Evolutionary conservation across 1,140 invertebrate genomes (phyloP).

Genomic region (Apolygus lucorum): DNA sequence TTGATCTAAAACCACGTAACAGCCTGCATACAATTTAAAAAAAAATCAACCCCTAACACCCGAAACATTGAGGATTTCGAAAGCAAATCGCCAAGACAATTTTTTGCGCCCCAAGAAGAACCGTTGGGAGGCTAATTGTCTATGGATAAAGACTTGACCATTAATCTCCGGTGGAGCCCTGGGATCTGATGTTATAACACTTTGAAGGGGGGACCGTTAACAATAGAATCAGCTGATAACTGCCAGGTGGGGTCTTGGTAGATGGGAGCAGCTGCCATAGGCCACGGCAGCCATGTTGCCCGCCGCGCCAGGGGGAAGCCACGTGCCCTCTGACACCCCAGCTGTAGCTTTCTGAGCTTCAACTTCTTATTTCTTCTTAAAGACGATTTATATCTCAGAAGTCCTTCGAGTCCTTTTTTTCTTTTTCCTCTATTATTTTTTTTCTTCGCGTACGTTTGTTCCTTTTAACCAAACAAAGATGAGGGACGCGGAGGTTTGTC

Average conservation of each 20-base stretch:
- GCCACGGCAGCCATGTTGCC: constrained; percentile 1
- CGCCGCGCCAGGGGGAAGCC: background rate
- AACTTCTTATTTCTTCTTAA: constrained; percentile 13
- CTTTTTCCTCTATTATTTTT: background rate
- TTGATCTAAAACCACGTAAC: no score
- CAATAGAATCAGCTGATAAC: constrained; percentile 14
- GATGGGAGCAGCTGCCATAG: constrained; percentile 14
- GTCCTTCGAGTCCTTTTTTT: background rate
- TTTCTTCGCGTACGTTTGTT: background rate
- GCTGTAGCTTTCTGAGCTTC: constrained; percentile 14
- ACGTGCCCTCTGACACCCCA: constrained; percentile 12
- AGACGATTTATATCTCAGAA: constrained; percentile 11
- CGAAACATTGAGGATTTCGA: no score
- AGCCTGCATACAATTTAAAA: no score
- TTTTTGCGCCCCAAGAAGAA: background rate
- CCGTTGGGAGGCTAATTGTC: constrained; percentile 20
- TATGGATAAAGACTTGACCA: constrained; percentile 18
- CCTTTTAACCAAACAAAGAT: background rate
- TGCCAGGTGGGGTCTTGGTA: background rate
- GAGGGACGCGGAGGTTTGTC: background rate
- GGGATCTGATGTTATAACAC: constrained; percentile 10
- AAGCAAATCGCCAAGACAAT: no score
- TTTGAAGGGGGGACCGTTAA: constrained; percentile 11
- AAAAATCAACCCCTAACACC: no score
- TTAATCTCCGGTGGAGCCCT: constrained; percentile 14